A percentile compares a stretch with the other conserved stretches of the same genome.
Conservation (phyloP, 2,797 vertebrate species). For the Rhinogobio ventralis region DNA sequence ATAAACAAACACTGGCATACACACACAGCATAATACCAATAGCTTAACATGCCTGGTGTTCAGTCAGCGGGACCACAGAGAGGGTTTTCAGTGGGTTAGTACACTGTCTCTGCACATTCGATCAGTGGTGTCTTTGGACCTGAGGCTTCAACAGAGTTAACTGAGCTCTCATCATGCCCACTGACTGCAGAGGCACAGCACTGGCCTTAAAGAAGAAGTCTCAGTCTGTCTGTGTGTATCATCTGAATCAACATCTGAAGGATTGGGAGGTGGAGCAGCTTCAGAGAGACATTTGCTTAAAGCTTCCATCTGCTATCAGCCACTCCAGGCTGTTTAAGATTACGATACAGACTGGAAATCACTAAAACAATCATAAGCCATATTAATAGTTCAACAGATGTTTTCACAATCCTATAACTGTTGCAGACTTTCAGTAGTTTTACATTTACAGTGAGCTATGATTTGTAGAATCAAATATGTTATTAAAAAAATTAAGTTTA, state of each 20-base stretch:
- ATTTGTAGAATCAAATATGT: background rate
- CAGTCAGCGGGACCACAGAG: slow-evolving; percentile 48
- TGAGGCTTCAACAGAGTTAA: slow-evolving; percentile 36
- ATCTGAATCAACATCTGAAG: slow-evolving; percentile 36
- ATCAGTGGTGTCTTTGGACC: slow-evolving; percentile 32
- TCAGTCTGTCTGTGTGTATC: slow-evolving; percentile 8
- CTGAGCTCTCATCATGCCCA: slow-evolving; percentile 22
- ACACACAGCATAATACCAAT: slow-evolving; percentile 37
- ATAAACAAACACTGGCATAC: slow-evolving; percentile 31
- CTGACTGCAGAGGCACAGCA: slow-evolving; percentile 12
- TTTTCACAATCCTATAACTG: slow-evolving; percentile 5
- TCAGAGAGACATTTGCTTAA: slow-evolving; percentile 40
- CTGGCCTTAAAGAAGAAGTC: slow-evolving; percentile 36
- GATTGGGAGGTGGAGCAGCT: slow-evolving; percentile 3
- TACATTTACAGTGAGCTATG: background rate
- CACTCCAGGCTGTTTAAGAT: slow-evolving; percentile 19
- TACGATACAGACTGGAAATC: background rate
- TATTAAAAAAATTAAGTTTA: background rate
- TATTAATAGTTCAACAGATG: slow-evolving; percentile 5
- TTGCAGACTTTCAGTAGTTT: background rate
- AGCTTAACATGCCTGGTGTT: slow-evolving; percentile 31
- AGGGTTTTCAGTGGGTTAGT: slow-evolving; percentile 42
- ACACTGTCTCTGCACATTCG: slow-evolving; percentile 40
- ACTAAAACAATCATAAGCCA: slow-evolving; percentile 3
- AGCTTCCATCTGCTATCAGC: slow-evolving; percentile 31